Base-by-base conservation (phyloP, 2,888 invertebrate genomes). In the Epinotia ramella region DNA sequence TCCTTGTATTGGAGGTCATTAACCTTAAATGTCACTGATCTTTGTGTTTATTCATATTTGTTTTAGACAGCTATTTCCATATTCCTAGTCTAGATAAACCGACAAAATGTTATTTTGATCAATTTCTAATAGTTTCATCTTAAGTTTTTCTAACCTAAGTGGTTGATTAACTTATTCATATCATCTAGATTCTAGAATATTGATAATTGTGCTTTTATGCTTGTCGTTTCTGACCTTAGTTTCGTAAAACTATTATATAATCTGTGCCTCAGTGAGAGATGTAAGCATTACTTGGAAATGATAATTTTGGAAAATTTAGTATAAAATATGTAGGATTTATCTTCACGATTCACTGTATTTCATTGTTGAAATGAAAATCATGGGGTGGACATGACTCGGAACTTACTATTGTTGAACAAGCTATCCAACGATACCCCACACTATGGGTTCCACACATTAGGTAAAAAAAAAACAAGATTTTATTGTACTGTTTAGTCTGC, bases 1-100 rank as follows among this genome's bases (percentile, higher is more conserved):
- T 13, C 18, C 33, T 49, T 11, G n/a, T 13, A 46, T 5, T 67
- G 7, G 20, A 24, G 16, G 68, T 59, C 68, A 59, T 68, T 68
- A 44, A 68, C 68, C 59, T 24, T 24, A 44, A 24, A 57, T 44
- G 69, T 60, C 60, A 46, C 59, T 69, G 69, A 60, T 46, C 69
- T 60, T 59, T 44, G 24, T 46, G 60, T 56, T 67, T 67, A 53
- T 11, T n/a, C 33, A 18, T 66, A 33, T 53, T 66, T 65, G 65
- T 46, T 16, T 18, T 53, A 53, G 53, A 16, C 28, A n/a, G 53
- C 24, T 49, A 65, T 28, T 65, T 46, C 20, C 5, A 20, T 64
- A 57, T 3, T 3, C 24, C 59, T 59, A 11, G 12, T 49, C 49
- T 16, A 49, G 49, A 49, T 16, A 49, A 49, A 49, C 4, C 16